Percentiles rank a stretch among this genome's conserved stretches.
Evolutionary conservation across 2,888 invertebrate genomes (phyloP).

Genomic region (Anthrax anthrax): DNA sequence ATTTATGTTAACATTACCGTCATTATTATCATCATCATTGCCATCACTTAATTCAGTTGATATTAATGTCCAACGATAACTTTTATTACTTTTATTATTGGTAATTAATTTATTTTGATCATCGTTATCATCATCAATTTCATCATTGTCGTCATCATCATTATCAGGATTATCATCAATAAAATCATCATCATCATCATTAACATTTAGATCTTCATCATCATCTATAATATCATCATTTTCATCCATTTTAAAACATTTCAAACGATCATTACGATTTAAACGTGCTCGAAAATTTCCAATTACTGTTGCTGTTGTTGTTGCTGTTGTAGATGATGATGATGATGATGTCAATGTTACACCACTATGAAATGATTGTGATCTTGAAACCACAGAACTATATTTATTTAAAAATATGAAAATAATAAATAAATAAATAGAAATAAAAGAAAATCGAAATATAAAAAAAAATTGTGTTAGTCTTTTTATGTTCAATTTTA

Average conservation of each 20-base stretch:
- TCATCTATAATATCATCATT: no score
- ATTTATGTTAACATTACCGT: no score
- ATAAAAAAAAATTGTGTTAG: not conserved
- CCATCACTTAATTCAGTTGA: slow-evolving; percentile 19
- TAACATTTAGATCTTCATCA: no score
- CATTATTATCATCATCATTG: slow-evolving; percentile 11
- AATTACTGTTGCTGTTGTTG: slow-evolving; percentile 1
- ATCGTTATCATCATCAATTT: no score
- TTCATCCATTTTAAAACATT: no score
- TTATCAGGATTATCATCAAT: no score
- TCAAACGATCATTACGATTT: no score
- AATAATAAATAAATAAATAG: slow-evolving; percentile 2
- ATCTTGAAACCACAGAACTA: slow-evolving; percentile 42
- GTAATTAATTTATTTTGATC: not conserved
- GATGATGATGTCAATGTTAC: slow-evolving; percentile 9
- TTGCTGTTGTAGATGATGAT: slow-evolving; percentile 1
- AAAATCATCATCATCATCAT: no score
- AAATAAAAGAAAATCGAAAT: not conserved
- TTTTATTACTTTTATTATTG: slow-evolving; percentile 5
- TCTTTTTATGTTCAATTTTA: no score
- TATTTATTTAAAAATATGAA: slow-evolving; percentile 2
- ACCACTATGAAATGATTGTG: slow-evolving; percentile 46
- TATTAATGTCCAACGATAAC: slow-evolving; percentile 17
- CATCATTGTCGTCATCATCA: no score
- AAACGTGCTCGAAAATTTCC: not conserved